Conservation (phyloP, 2,113 vertebrate species). For the Bos taurus region ARS-UCD2.0 NC_037351.1:1487001-1487500, state of each 20-base stretch:
- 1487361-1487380: background rate
- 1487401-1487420: background rate
- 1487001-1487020: background rate
- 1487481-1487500: background rate
- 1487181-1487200: background rate
- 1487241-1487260: fast-evolving
- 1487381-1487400: background rate
- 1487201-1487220: fast-evolving
- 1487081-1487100: fast-evolving
- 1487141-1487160: background rate
- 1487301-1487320: background rate
- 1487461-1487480: background rate
- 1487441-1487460: background rate
- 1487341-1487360: background rate
- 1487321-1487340: background rate
- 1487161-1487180: background rate
- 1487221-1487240: fast-evolving
- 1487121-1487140: background rate
- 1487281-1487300: background rate
- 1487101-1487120: background rate
- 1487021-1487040: background rate
- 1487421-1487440: background rate
- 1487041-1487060: background rate
- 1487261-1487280: fast-evolving
- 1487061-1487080: background rate